Evolutionary conservation across 1,140 invertebrate genomes (phyloP).

Genomic region (Coptotermes formosanus): DNA sequence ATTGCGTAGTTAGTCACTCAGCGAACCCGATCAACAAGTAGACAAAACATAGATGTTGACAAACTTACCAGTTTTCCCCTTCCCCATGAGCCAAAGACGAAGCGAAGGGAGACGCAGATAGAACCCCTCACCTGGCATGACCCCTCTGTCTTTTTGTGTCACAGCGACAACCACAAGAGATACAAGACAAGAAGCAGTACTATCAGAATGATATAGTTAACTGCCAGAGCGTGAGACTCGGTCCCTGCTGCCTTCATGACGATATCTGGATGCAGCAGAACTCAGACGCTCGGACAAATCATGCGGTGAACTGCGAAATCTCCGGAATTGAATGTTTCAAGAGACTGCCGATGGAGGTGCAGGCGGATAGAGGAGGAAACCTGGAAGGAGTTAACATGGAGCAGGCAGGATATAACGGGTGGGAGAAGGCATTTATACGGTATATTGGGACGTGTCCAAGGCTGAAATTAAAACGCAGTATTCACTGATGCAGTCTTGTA

Average conservation of each 20-base stretch:
- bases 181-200: conserved; percentile 30
- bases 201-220: conserved; percentile 30
- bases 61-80: no score
- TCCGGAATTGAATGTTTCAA: no score
- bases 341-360: neutral
- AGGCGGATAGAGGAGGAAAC: neutral
- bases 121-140: neutral
- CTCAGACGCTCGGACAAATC: no score
- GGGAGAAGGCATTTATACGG: neutral
- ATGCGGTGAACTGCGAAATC: no score
- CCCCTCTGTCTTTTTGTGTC: neutral
- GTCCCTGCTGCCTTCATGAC: neutral
- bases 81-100: no score
- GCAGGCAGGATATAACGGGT: neutral
- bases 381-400: neutral
- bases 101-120: no score
- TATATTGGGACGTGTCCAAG: neutral
- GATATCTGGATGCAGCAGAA: no score
- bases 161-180: conserved; percentile 30
- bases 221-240: conserved; percentile 27
- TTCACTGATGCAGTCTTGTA: neutral
- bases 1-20: no score
- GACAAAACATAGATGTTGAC: no score
- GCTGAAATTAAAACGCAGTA: neutral
- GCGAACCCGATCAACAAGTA: no score